A percentile compares a stretch with the other conserved stretches of the same genome.
Conservation (phyloP, 2,888 invertebrate genomes). For the Drosophila leonis region DNA sequence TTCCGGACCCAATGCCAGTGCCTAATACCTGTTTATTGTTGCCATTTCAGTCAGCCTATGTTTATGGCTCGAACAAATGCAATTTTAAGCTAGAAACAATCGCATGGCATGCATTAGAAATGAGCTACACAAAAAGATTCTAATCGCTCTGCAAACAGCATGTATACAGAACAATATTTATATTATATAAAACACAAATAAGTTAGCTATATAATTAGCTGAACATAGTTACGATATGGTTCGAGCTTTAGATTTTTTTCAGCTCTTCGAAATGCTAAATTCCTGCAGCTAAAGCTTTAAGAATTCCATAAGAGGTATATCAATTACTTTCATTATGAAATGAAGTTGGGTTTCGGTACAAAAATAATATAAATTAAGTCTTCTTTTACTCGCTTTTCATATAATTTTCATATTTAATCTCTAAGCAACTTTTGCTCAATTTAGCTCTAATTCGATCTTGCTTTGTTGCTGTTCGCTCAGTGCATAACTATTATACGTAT, state of each 20-base stretch:
- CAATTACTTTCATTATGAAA: too few species aligned
- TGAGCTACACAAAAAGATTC: slow-evolving; percentile 34
- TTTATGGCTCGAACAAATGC: slow-evolving; percentile 35
- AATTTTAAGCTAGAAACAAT: slow-evolving; percentile 50
- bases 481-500: slow-evolving; percentile 1
- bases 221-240: neutral
- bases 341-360: too few species aligned
- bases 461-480: neutral
- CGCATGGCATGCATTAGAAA: slow-evolving; percentile 59
- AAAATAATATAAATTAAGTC: too few species aligned
- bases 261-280: too few species aligned
- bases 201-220: slow-evolving; percentile 6
- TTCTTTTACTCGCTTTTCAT: neutral
- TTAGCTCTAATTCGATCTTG: neutral
- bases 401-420: neutral
- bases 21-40: slow-evolving; percentile 77
- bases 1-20: slow-evolving; percentile 35
- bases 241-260: neutral
- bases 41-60: slow-evolving; percentile 8
- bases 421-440: neutral
- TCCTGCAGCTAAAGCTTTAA: too few species aligned
- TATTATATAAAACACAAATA: neutral
- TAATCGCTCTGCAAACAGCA: slow-evolving; percentile 11
- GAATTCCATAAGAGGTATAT: too few species aligned
- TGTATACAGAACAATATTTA: too few species aligned